A percentile compares a stretch with the other conserved stretches of the same genome.
These are phyloP conservation scores for Ophiothrix spiculata DNA, from an alignment of 35 echinoderm and acorn worm species.

Conservation along the genomic window DNA sequence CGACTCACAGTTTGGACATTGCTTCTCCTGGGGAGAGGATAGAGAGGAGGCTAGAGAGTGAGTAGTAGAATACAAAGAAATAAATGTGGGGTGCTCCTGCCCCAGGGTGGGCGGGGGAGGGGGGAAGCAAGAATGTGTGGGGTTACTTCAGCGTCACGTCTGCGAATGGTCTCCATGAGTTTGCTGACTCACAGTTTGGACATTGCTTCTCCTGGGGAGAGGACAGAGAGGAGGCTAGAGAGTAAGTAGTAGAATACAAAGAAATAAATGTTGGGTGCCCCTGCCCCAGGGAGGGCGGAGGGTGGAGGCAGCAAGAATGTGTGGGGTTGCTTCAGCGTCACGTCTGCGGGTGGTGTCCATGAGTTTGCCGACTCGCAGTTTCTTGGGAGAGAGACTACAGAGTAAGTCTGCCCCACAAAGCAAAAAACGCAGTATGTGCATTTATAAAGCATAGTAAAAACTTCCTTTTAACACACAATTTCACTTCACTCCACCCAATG, in stretches of 20 bases:
- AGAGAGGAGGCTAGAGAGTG: slow-evolving; percentile 93
- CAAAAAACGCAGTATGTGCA: too few species aligned
- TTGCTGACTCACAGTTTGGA: not conserved
- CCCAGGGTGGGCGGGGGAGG: not conserved
- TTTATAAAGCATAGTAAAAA: too few species aligned
- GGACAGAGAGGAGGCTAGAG: slow-evolving; percentile 82
- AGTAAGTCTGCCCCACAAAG: too few species aligned
- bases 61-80: not conserved
- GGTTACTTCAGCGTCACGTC: slow-evolving; percentile 19
- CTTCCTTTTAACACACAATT: too few species aligned
- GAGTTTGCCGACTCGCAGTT: not conserved
- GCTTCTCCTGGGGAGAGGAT: slow-evolving; percentile 96
- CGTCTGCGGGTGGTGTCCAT: slow-evolving; percentile 56
- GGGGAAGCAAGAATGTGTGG: not conserved
- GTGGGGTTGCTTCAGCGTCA: not conserved
- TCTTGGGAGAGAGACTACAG: not conserved
- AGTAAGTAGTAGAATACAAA: slow-evolving; percentile 43
- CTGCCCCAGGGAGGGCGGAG: not conserved
- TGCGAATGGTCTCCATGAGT: slow-evolving; percentile 52
- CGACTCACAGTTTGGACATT: slow-evolving; percentile 98
- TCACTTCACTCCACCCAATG: too few species aligned
- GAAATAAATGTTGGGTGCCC: not conserved
- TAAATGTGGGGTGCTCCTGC: not conserved
- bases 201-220: slow-evolving; percentile 55
- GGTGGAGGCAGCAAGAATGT: too few species aligned